phyloP scores from a whole-genome alignment of 2,113 vertebrate genomes.

The Ginglymostoma cirratum region DNA sequence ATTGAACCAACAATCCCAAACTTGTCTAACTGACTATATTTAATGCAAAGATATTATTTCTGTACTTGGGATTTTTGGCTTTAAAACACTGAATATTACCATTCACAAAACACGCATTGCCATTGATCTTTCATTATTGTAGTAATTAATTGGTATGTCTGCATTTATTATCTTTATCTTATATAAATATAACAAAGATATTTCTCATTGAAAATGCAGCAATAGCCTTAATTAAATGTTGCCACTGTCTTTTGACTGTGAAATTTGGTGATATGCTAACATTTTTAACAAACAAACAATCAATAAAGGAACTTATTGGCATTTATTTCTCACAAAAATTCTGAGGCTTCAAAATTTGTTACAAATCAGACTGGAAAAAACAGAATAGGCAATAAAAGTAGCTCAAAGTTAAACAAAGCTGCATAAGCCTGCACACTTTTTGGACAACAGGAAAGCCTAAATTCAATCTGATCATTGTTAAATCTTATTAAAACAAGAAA shows the following conservation, averaged over 20 bases:
- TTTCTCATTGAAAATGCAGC: not conserved
- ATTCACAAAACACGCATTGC: not conserved
- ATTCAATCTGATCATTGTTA: not conserved
- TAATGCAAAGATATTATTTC: not conserved
- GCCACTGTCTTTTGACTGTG: not conserved
- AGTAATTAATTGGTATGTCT: not conserved
- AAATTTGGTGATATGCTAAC: not conserved
- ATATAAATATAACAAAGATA: not conserved
- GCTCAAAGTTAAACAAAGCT: not conserved
- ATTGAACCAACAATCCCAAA: not conserved
- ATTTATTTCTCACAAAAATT: not conserved
- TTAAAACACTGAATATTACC: not conserved
- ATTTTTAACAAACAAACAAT: not conserved
- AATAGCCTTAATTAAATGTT: not conserved
- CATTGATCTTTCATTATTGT: not conserved
- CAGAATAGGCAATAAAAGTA: not conserved
- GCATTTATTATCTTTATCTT: not conserved
- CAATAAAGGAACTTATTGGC: not conserved
- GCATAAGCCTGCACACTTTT: not conserved
- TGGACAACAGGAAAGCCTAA: not conserved
- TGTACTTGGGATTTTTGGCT: not conserved
- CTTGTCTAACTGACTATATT: not conserved
- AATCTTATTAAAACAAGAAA: not conserved
- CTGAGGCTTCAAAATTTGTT: not conserved
- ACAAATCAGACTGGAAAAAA: not conserved